These are phyloP conservation scores for Pristis pectinata DNA, from an alignment of 2,797 vertebrate species.

Conservation along the genomic window DNA sequence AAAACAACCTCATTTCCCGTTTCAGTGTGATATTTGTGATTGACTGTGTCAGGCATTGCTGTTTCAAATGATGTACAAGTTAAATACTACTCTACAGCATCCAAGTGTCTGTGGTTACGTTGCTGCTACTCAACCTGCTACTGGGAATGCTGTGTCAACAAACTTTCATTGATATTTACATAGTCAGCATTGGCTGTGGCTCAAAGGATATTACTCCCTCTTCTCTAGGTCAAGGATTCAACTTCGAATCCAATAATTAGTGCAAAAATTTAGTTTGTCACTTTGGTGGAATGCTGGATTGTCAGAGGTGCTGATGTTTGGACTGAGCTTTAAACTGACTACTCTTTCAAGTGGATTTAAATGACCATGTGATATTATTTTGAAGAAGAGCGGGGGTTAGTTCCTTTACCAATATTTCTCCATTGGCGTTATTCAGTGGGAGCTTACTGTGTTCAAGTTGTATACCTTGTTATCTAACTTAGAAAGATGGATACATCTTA, in stretches of 20 bases:
- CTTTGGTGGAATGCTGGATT: background rate
- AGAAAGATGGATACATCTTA: no score
- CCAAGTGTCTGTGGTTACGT: background rate
- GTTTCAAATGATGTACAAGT: background rate
- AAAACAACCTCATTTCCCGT: background rate
- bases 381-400: no score
- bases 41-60: background rate
- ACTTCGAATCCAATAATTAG: background rate
- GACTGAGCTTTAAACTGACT: no score
- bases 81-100: background rate
- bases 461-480: no score
- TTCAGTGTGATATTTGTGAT: background rate
- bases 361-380: no score
- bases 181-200: background rate
- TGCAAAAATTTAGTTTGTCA: no score
- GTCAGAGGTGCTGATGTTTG: background rate
- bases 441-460: no score
- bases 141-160: background rate
- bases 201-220: background rate
- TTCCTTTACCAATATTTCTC: no score
- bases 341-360: no score
- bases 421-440: no score
- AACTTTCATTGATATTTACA: background rate
- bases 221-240: background rate
- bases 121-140: background rate